Evolutionary conservation across 2,888 invertebrate genomes (phyloP), one percentile per base, ranked within the genome.

Genomic region (Mongoloraphidia duomilia): DNA sequence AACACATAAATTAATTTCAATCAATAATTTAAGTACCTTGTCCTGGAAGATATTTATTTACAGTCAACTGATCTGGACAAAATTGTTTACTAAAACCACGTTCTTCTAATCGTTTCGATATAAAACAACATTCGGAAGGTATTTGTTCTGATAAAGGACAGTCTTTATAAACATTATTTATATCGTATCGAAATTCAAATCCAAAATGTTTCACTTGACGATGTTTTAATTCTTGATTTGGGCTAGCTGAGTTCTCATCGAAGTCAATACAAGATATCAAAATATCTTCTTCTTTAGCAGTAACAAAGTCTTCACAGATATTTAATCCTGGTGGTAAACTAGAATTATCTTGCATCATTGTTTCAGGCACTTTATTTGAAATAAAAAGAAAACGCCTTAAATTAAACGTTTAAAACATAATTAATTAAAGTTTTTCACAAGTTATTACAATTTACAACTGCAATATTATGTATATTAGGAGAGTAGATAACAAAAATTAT

Each of bases 201-300:
- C 95, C 95, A 69, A 79, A 95, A 69, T 95, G 95, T 62, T 79
- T 83, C 0, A 94, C 95, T 68, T 77, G 76, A 37, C 95, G 72
- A 61, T 93, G 83, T 63, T 91, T 94, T 55, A 92, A 66, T 36
- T 60, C 65, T 10, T 57, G 63, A 4, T 61, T 56, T 8, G 66
- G 62, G n/a, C 13, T 40, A 37, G n/a, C 36, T n/a, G 39, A 26
- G 9, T n/a, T 41, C 34, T 64, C 58, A 3, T 64, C 60, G 71
- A 75, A 78, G 54, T 77, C 63, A 58, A 87, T 73, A 34, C 75
- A 65, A 34, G 71, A 56, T 9, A 89, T 57, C 3, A 91, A 69
- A 8, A 53, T 34, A 2, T 63, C 52, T 62, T 92, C 91, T 67
- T 90, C 84, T 9, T 74, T 72, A 52, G 66, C 63, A 11, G 72